phyloP scores from a whole-genome alignment of 2,888 invertebrate genomes.

The Blomia tropicalis region DNA sequence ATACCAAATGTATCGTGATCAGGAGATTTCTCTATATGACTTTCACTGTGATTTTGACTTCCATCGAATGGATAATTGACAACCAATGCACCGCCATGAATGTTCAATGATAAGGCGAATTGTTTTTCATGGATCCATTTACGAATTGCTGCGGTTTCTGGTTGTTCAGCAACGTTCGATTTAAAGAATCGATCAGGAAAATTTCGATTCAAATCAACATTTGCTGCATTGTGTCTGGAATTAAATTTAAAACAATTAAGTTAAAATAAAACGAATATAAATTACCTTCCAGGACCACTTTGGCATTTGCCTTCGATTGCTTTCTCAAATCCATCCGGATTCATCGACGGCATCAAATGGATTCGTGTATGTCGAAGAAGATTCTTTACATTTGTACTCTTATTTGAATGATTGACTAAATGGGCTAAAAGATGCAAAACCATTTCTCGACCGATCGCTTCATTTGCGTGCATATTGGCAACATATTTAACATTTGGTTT shows the following conservation, averaged over 20 bases:
- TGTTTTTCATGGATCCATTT: conserved; percentile 83
- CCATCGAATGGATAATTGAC: conserved; percentile 85
- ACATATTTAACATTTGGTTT: conserved; percentile 53
- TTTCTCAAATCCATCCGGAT: conserved; percentile 84
- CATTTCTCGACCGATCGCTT: conserved; percentile 62
- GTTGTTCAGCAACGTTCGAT: conserved; percentile 61
- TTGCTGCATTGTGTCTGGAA: conserved; percentile 60
- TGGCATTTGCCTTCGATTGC: conserved; percentile 43
- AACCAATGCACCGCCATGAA: conserved; percentile 84
- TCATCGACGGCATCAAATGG: conserved; percentile 91
- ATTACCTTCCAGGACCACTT: conserved; percentile 19
- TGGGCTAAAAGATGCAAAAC: conserved; percentile 53
- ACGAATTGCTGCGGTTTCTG: conserved; percentile 83
- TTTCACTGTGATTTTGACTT: background rate
- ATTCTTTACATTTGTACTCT: conserved; percentile 12
- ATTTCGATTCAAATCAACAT: conserved; percentile 79
- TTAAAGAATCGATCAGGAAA: conserved; percentile 85
- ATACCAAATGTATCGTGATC: conserved; percentile 65
- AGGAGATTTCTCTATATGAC: conserved; percentile 38
- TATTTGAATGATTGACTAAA: conserved; percentile 10
- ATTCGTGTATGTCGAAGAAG: conserved; percentile 49
- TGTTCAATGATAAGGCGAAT: conserved; percentile 77
- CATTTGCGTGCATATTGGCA: conserved; percentile 93
- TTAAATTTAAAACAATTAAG: background rate
- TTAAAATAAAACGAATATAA: background rate